phyloP scores from a whole-genome alignment of 2,888 invertebrate genomes.

The Pherbina coryleti region DNA sequence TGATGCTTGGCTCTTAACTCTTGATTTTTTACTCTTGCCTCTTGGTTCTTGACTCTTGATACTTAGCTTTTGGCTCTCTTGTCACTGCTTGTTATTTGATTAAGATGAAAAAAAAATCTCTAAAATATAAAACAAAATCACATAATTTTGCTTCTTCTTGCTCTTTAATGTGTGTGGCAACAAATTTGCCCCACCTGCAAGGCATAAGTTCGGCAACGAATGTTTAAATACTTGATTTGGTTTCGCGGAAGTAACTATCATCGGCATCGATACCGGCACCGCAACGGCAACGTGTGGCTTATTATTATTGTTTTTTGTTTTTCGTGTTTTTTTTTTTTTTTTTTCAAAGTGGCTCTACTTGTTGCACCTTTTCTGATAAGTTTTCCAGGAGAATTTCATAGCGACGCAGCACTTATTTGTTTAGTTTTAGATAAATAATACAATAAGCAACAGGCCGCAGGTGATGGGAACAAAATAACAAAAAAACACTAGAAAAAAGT shows the following conservation, averaged over 20 bases:
- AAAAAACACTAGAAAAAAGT: background rate
- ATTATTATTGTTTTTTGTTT: background rate
- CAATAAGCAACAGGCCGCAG: background rate
- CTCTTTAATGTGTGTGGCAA: too few species aligned
- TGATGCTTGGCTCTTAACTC: too few species aligned
- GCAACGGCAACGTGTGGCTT: background rate
- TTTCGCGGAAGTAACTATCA: constrained; percentile 34
- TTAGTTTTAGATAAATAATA: constrained; percentile 27
- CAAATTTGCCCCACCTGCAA: too few species aligned
- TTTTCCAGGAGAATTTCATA: background rate
- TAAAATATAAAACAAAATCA: background rate
- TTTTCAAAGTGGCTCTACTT: constrained; percentile 19
- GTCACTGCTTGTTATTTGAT: too few species aligned
- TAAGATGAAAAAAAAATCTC: too few species aligned
- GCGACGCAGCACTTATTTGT: constrained; percentile 22
- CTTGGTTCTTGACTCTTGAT: too few species aligned
- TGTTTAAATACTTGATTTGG: constrained; percentile 17
- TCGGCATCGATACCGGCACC: background rate
- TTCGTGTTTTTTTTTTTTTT: background rate
- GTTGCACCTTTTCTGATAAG: constrained; percentile 25
- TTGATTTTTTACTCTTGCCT: too few species aligned
- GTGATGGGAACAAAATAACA: background rate
- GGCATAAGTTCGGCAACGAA: background rate
- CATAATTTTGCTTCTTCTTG: too few species aligned
- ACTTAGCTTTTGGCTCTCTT: too few species aligned